Base-by-base conservation (phyloP, 37 sponge, comb jelly and placozoan species). In the Chondrosia reniformis region DNA sequence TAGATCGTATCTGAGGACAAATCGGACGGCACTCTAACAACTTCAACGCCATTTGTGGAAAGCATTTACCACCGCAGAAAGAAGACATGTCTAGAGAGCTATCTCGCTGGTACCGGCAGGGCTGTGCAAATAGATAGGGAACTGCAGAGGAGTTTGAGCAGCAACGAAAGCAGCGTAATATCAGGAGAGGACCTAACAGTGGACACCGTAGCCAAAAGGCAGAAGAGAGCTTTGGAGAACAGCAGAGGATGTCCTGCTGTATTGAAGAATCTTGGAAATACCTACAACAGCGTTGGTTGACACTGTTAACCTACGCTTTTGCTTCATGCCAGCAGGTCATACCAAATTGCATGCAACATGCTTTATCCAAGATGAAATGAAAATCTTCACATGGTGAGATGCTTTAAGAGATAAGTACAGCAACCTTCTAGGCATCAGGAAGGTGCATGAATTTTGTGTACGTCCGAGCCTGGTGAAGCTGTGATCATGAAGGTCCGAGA, bases 321-420 rank as follows among this genome's bases (percentile, higher is more conserved):
- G 67, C 36, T 83, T 83, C 45, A 69, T 79, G 74, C 63, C 62
- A n/a, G 75, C 80, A 55, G 86, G 86, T 19, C 81, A 85, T 67
- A 85, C 86, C 21, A 85, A 85, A 62, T 85, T 79, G 3, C 45
- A n/a, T 36, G 74, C 66, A 58, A 76, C 64, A 63, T 22, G 58
- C 46, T 0, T 15, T 25, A 63, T 49, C 5, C 76, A 76, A 38
- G 42, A 38, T 45, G 83, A 76, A 65, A 33, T 36, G 24, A 63
- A 65, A 0, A 62, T 83, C 13, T 45, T 63, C 2, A 61, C 33
- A 9, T 75, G 83, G 83, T 38, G 83, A 10, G 67, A 83, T 2
- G 33, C 9, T 3, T 31, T 83, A 33, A 65, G 24, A 6, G 40
- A 63, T 37, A 83, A 83, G 64, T 83, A 83, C 55, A 46, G 58